Percentiles rank a stretch among this genome's conserved stretches.
Conservation (phyloP, 2,113 vertebrate species). For the Ophiodon elongatus region DNA sequence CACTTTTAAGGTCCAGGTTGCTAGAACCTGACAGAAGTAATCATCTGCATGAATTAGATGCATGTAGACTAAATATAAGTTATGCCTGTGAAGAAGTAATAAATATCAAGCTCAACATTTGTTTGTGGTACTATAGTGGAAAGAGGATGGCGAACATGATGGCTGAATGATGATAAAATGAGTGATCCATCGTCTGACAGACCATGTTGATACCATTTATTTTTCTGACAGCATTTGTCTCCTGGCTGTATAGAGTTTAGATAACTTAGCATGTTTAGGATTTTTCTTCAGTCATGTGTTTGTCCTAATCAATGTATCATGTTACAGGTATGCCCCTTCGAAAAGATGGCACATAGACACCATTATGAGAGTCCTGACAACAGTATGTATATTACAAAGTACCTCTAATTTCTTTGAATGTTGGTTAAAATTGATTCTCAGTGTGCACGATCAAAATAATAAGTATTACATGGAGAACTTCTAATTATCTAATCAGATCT, state of each 20-base stretch:
- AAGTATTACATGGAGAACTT: constrained; percentile 10
- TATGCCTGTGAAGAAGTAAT: not conserved
- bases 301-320: constrained; percentile 43
- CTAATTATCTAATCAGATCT: constrained; percentile 20
- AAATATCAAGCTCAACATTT: not conserved
- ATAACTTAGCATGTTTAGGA: not conserved
- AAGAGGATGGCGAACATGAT: not conserved
- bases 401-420: not conserved
- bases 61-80: not conserved
- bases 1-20: not conserved
- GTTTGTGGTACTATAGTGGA: not conserved
- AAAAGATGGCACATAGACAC: constrained; percentile 99
- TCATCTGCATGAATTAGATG: not conserved
- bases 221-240: constrained; percentile 78
- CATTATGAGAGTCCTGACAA: constrained; percentile 98
- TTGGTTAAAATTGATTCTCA: not conserved
- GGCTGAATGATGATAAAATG: constrained; percentile 82
- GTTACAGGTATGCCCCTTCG: constrained; percentile 94
- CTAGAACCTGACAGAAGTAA: not conserved
- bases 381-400: constrained; percentile 83
- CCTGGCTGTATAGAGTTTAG: not conserved
- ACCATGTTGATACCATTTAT: constrained; percentile 77
- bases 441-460: not conserved
- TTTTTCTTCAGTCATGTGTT: not conserved
- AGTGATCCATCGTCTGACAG: constrained; percentile 85